Conservation (phyloP, 64 coral and sea anemone species). For the Astreopora myriophthalma region DNA sequence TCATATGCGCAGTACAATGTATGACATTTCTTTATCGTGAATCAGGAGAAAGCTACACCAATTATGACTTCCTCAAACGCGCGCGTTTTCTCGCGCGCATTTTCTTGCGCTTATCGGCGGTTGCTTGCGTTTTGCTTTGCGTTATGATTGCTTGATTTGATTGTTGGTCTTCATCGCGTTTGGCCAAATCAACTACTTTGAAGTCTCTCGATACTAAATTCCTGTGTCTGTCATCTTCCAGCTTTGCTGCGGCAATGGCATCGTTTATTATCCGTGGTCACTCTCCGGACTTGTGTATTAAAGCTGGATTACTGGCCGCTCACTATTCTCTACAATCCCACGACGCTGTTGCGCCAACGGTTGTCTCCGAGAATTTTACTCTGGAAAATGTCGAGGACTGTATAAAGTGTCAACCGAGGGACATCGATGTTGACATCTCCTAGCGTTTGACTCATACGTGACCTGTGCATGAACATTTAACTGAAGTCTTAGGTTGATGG, state of each 20-base stretch:
- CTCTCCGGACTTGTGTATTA: constrained; percentile 77
- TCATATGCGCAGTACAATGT: too few relatives aligned
- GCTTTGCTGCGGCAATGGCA: constrained; percentile 80
- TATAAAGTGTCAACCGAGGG: constrained; percentile 8
- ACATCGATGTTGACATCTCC: constrained; percentile 20
- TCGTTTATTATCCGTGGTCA: constrained; percentile 75
- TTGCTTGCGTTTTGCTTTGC: too few relatives aligned
- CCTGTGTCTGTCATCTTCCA: constrained; percentile 34
- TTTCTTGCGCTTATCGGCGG: too few relatives aligned
- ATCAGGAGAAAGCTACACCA: too few relatives aligned
- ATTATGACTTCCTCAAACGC: too few relatives aligned
- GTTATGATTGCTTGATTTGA: too few relatives aligned
- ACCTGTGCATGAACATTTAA: background rate
- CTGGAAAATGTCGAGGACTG: constrained; percentile 27
- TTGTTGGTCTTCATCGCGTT: too few relatives aligned
- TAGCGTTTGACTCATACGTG: background rate
- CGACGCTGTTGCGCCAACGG: constrained; percentile 67
- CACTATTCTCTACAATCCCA: constrained; percentile 73
- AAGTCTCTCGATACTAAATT: background rate
- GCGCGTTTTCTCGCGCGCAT: too few relatives aligned
- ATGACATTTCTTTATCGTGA: too few relatives aligned
- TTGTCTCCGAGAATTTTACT: constrained; percentile 18
- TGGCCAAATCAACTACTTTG: too few relatives aligned
- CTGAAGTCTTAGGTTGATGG: too few relatives aligned
- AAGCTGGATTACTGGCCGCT: constrained; percentile 84